Evolutionary conservation across 2,888 invertebrate genomes (phyloP).

Genomic region (Drosophila anomelani): DNA sequence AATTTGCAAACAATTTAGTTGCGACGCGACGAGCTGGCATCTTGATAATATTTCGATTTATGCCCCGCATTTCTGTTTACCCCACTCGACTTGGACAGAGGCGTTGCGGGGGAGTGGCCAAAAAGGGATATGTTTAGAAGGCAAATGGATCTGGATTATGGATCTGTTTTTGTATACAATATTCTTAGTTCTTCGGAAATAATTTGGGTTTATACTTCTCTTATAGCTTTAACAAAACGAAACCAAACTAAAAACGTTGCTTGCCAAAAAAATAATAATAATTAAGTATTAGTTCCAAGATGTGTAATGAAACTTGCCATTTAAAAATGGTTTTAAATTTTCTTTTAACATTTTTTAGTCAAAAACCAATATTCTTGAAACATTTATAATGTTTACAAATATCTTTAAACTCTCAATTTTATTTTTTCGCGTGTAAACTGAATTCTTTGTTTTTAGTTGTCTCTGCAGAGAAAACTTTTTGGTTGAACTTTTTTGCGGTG

Average conservation of each 20-base stretch:
- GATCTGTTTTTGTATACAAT: too few species aligned
- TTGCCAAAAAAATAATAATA: too few species aligned
- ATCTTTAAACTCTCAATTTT: not conserved
- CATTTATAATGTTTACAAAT: too few species aligned
- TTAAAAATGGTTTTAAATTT: too few species aligned
- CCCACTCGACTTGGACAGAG: constrained; percentile 19
- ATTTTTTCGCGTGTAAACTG: not conserved
- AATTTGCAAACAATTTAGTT: constrained; percentile 47
- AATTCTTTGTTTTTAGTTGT: constrained; percentile 35
- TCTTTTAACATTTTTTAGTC: too few species aligned
- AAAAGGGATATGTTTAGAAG: not conserved
- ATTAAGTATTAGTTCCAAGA: too few species aligned
- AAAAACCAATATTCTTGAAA: too few species aligned
- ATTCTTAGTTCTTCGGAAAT: not conserved
- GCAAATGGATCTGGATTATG: not conserved
- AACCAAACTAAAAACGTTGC: too few species aligned
- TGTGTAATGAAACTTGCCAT: too few species aligned
- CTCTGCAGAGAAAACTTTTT: constrained; percentile 49
- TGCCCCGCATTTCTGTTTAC: constrained; percentile 38
- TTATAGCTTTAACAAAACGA: too few species aligned
- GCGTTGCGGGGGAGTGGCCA: not conserved
- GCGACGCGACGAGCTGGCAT: constrained; percentile 70
- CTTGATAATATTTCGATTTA: constrained; percentile 81
- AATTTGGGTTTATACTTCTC: not conserved
- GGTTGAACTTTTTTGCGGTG: constrained; percentile 23